A percentile compares a stretch with the other conserved stretches of the same genome.
These are phyloP conservation scores for Chymomyza amoena DNA, from an alignment of 2,888 invertebrate genomes.

Conservation along the genomic window DNA sequence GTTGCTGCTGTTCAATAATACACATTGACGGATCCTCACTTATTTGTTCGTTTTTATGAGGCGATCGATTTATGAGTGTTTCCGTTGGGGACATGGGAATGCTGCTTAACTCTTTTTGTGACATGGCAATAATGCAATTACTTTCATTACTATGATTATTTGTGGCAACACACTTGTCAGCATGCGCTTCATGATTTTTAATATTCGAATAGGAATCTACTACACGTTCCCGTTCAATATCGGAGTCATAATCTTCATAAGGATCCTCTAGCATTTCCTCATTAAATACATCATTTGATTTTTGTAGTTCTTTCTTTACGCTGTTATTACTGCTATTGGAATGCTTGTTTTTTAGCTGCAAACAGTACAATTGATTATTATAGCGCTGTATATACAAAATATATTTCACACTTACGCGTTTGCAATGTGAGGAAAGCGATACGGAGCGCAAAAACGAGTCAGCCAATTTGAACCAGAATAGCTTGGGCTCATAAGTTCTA, in stretches of 20 bases:
- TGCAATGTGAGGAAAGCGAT: constrained; percentile 55
- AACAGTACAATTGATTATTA: background rate
- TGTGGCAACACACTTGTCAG: background rate
- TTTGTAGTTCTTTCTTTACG: background rate
- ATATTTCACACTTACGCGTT: constrained; percentile 40
- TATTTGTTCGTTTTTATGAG: constrained; percentile 40
- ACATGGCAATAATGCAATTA: background rate
- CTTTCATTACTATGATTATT: background rate
- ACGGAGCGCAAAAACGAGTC: constrained; percentile 69
- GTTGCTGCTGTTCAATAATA: constrained; percentile 31
- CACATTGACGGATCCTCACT: constrained; percentile 45
- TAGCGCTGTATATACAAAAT: background rate
- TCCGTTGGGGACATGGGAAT: background rate
- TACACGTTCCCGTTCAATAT: background rate
- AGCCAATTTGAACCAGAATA: constrained; percentile 73
- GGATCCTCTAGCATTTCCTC: constrained; percentile 40
- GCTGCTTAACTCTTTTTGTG: background rate
- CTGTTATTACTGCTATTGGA: background rate
- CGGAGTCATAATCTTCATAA: constrained; percentile 30
- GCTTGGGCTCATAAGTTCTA: constrained; percentile 62
- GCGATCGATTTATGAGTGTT: background rate
- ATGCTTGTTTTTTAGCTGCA: background rate
- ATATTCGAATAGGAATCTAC: background rate
- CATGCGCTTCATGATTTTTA: background rate
- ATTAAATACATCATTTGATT: constrained; percentile 21